Conservation (phyloP, 2,888 invertebrate genomes). For the Stenurella melanura region DNA sequence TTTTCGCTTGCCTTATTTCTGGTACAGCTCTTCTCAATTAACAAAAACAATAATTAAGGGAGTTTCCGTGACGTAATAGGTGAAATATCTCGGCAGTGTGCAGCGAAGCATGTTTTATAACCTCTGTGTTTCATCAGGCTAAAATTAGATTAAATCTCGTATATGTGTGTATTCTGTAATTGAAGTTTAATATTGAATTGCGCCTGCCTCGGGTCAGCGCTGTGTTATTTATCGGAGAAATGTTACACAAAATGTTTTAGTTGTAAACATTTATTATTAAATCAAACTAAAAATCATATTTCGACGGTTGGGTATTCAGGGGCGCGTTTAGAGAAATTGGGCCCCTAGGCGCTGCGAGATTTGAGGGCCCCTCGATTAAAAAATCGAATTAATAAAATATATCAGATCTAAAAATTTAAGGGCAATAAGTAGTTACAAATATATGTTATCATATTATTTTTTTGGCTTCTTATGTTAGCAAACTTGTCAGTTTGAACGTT, state of each 20-base stretch:
- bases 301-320: too few relatives aligned
- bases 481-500: too few relatives aligned
- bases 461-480: too few relatives aligned
- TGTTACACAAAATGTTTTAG: neutral
- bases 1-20: constrained; percentile 27
- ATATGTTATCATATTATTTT: too few relatives aligned
- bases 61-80: constrained; percentile 18
- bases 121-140: constrained; percentile 24
- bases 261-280: too few relatives aligned
- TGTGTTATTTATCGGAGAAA: neutral
- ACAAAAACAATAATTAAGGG: constrained; percentile 41
- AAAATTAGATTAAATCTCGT: constrained; percentile 26
- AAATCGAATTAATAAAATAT: too few relatives aligned
- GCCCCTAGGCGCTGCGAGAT: too few relatives aligned
- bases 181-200: constrained; percentile 27
- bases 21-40: constrained; percentile 34
- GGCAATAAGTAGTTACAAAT: too few relatives aligned
- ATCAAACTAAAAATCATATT: too few relatives aligned
- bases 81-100: constrained; percentile 9
- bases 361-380: too few relatives aligned
- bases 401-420: too few relatives aligned
- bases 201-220: neutral
- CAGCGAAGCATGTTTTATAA: constrained; percentile 28
- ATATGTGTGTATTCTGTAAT: constrained; percentile 26
- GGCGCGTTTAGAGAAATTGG: too few relatives aligned